Conservation (phyloP, 2,888 invertebrate species). For the Cotesia congregata region DNA sequence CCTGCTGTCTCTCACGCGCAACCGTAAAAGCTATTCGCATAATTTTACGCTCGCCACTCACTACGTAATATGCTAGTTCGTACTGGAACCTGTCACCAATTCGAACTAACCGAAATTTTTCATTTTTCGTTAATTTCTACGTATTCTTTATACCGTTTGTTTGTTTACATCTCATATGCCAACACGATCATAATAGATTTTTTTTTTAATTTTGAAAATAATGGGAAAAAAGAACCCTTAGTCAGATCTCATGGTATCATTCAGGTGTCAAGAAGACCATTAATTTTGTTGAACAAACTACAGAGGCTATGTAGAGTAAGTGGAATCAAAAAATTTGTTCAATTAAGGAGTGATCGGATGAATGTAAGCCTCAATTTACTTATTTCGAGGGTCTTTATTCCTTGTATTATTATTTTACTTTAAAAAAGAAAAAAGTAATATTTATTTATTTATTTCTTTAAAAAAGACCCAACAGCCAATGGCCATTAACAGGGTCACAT, state of each 20-base stretch:
- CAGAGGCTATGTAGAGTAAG: no score
- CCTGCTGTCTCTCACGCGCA: slow-evolving; percentile 43
- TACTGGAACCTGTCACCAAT: slow-evolving; percentile 26
- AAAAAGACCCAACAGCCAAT: no score
- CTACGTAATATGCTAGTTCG: slow-evolving; percentile 3
- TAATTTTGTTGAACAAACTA: neutral
- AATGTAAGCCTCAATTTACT: no score
- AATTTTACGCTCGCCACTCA: slow-evolving; percentile 48
- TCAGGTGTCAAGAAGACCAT: neutral
- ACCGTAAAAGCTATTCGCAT: slow-evolving; percentile 47
- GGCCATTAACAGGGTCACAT: no score
- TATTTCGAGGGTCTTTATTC: no score
- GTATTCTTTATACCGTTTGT: neutral
- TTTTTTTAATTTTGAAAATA: neutral
- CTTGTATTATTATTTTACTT: no score
- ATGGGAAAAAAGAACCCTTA: neutral
- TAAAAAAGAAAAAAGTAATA: no score
- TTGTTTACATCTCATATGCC: neutral
- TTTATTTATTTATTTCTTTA: no score
- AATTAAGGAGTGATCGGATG: no score
- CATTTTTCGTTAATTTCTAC: neutral
- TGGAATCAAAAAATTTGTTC: no score
- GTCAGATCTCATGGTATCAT: neutral
- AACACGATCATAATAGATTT: neutral
- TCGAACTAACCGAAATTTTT: slow-evolving; percentile 22